These are phyloP conservation scores for Falco concolor DNA, from an alignment of 2,797 vertebrate genomes.

Conservation along the genomic window DNA sequence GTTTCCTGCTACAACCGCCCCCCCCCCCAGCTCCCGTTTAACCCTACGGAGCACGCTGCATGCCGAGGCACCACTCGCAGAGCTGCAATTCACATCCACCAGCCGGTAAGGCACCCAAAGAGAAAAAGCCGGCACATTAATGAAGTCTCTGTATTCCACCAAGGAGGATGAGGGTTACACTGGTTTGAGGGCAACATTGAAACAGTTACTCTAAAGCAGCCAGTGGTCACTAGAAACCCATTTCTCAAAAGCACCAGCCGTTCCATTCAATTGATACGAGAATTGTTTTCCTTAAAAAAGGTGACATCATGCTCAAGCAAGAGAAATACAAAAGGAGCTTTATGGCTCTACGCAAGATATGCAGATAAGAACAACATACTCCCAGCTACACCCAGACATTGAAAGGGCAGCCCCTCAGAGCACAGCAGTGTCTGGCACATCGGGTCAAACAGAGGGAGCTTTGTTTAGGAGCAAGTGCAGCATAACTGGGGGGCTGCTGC, in stretches of 20 bases:
- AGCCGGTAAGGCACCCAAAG: background rate
- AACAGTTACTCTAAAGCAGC: background rate
- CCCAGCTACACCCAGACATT: background rate
- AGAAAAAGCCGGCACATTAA: background rate
- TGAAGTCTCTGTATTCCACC: background rate
- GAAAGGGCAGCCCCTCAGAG: conserved; percentile 28
- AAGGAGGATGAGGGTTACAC: background rate
- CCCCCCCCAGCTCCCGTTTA: background rate
- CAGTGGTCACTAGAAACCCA: background rate
- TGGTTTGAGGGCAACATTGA: background rate
- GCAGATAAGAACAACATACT: conserved; percentile 30
- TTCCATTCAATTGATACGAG: background rate
- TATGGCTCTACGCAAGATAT: conserved; percentile 25
- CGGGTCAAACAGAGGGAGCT: conserved; percentile 26
- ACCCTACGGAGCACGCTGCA: background rate
- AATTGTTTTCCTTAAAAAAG: conserved; percentile 1
- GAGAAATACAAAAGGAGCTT: conserved; percentile 49
- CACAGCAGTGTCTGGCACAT: conserved; percentile 45
- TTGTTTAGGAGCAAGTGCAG: conserved; percentile 22
- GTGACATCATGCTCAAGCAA: conserved; percentile 46
- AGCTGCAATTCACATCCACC: background rate
- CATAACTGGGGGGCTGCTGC: background rate
- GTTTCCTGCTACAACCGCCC: background rate
- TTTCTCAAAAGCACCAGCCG: background rate
- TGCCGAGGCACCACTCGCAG: background rate